A percentile compares a stretch with the other conserved stretches of the same genome.
Conservation (phyloP, 2,797 vertebrate genomes). For the Artibeus lituratus region DNA sequence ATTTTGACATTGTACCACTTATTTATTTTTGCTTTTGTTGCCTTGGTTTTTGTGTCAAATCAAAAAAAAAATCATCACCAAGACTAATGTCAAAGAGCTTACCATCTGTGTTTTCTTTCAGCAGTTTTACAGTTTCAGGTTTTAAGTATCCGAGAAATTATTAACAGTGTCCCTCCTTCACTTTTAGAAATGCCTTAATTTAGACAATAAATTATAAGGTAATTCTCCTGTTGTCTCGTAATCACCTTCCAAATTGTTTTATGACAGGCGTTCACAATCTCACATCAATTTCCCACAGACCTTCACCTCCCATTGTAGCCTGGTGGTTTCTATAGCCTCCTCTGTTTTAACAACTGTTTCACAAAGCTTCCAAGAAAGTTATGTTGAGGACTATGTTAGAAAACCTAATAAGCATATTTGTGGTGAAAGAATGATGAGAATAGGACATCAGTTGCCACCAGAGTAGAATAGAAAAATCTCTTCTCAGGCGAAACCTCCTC, state of each 20-base stretch:
- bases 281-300: not conserved
- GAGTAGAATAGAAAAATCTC: not conserved
- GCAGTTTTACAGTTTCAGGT: not conserved
- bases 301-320: not conserved
- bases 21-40: not conserved
- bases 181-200: not conserved
- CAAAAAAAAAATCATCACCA: not conserved
- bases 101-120: not conserved
- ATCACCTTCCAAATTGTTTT: conserved; percentile 25
- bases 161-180: not conserved
- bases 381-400: conserved; percentile 11
- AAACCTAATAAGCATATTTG: not conserved
- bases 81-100: not conserved
- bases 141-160: not conserved
- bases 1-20: not conserved
- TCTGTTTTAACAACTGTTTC: conserved; percentile 3
- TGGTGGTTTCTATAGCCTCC: not conserved
- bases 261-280: not conserved
- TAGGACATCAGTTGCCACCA: not conserved
- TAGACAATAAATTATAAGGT: not conserved
- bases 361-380: not conserved
- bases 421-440: not conserved
- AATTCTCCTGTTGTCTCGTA: not conserved
- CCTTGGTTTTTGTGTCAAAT: not conserved
- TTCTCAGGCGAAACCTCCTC: not conserved